These are phyloP conservation scores for Paradisaea rubra DNA, from an alignment of 2,113 vertebrate species.

Conservation along the genomic window DNA sequence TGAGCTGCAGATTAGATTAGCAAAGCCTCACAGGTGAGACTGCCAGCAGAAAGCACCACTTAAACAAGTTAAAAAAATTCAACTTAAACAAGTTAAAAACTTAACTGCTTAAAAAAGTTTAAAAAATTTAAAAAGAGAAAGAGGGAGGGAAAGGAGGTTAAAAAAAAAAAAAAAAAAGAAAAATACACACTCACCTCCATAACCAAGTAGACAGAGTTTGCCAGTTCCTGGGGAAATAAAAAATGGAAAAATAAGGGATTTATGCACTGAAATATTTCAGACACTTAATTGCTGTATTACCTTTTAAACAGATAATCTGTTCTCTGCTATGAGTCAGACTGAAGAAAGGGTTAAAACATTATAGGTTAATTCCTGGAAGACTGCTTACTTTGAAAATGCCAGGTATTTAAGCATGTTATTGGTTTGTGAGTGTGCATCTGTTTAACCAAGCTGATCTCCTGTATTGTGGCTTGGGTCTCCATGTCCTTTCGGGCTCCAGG, in stretches of 20 bases:
- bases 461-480: neutral
- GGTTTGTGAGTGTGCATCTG: neutral
- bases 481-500: neutral
- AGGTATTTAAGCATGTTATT: neutral
- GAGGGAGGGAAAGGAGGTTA: neutral
- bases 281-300: neutral
- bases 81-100: neutral
- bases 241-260: neutral
- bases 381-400: neutral
- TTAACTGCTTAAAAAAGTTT: too few species aligned
- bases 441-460: neutral
- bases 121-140: neutral
- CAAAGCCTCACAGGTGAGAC: neutral
- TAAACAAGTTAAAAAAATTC: neutral
- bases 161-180: neutral
- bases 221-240: slow-evolving; percentile 80
- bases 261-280: neutral
- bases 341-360: neutral
- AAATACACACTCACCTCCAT: slow-evolving; percentile 87
- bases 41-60: neutral
- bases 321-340: neutral
- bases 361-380: neutral
- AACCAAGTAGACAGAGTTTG: slow-evolving; percentile 93
- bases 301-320: neutral
- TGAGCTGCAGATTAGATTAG: neutral